Conservation (phyloP, 2,888 invertebrate genomes). For the Melolontha melolontha region DNA sequence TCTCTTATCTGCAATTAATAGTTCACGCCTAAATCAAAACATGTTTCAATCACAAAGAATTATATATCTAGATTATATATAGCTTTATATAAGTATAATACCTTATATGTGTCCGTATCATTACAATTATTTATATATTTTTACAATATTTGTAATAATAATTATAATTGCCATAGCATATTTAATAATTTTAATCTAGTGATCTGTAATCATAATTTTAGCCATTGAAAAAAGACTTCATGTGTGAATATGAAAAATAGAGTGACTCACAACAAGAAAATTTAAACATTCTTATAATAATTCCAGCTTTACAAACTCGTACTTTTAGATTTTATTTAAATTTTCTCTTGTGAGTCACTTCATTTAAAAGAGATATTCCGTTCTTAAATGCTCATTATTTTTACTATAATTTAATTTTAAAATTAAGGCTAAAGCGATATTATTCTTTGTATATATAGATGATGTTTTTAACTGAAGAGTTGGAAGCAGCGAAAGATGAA, state of each 20-base stretch:
- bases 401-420: conserved; percentile 19
- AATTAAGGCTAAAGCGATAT: conserved; percentile 7
- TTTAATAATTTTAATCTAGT: conserved; percentile 33
- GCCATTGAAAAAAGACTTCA: conserved; percentile 42
- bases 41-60: background rate
- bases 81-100: conserved; percentile 22
- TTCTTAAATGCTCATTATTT: conserved; percentile 31
- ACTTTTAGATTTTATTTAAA: conserved; percentile 6
- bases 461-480: conserved; percentile 31
- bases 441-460: conserved; percentile 27
- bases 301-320: conserved; percentile 3
- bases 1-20: conserved; percentile 23
- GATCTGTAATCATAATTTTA: conserved; percentile 40
- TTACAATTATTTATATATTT: conserved; percentile 37
- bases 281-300: conserved; percentile 5
- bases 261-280: conserved; percentile 19
- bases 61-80: conserved; percentile 27
- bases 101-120: conserved; percentile 16
- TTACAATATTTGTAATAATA: conserved; percentile 39
- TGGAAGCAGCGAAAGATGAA: conserved; percentile 10
- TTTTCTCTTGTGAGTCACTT: conserved; percentile 19
- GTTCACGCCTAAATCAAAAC: too few species aligned
- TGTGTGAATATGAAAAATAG: background rate
- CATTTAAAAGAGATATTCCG: conserved; percentile 4
- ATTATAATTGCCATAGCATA: conserved; percentile 43